phyloP scores from a whole-genome alignment of 92 coral and sea anemone species.

The Epizoanthus scotinus region DNA sequence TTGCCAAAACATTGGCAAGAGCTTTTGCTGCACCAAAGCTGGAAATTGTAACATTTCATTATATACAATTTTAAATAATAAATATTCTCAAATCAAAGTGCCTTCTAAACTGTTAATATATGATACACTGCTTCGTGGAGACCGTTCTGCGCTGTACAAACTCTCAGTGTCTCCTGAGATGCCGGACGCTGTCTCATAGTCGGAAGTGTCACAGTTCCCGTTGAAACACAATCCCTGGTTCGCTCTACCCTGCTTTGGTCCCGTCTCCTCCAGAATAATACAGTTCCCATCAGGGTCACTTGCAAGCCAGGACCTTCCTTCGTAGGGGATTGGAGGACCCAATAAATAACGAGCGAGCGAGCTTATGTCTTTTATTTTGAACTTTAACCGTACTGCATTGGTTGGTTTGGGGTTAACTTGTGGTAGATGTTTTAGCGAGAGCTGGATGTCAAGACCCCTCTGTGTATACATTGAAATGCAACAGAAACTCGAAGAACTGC shows the following conservation, averaged over 20 bases:
- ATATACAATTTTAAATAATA: no score
- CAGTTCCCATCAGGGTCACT: slow-evolving; percentile 94
- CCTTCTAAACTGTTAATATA: slow-evolving; percentile 10
- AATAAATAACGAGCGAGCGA: slow-evolving; percentile 63
- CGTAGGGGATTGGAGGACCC: slow-evolving; percentile 61
- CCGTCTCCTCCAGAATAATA: slow-evolving; percentile 72
- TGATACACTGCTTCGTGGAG: not conserved
- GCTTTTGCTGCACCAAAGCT: no score
- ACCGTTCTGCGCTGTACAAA: slow-evolving; percentile 13
- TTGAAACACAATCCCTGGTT: slow-evolving; percentile 10
- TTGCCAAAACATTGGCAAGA: no score
- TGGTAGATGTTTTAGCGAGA: slow-evolving; percentile 75
- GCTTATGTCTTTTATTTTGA: slow-evolving; percentile 67
- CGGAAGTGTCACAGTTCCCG: slow-evolving; percentile 68
- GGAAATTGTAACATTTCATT: no score
- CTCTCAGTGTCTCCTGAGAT: slow-evolving; percentile 62
- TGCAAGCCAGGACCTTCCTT: slow-evolving; percentile 63
- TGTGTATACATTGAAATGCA: slow-evolving; percentile 73
- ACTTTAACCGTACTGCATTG: slow-evolving; percentile 56
- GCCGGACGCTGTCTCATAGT: slow-evolving; percentile 76
- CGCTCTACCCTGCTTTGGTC: slow-evolving; percentile 20
- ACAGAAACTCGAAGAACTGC: slow-evolving; percentile 81
- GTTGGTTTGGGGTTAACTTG: slow-evolving; percentile 73
- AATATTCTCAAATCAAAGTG: slow-evolving; percentile 1
- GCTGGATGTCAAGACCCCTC: slow-evolving; percentile 83